Conservation (phyloP, 2,113 vertebrate genomes). For the Trogon melanurus region DNA sequence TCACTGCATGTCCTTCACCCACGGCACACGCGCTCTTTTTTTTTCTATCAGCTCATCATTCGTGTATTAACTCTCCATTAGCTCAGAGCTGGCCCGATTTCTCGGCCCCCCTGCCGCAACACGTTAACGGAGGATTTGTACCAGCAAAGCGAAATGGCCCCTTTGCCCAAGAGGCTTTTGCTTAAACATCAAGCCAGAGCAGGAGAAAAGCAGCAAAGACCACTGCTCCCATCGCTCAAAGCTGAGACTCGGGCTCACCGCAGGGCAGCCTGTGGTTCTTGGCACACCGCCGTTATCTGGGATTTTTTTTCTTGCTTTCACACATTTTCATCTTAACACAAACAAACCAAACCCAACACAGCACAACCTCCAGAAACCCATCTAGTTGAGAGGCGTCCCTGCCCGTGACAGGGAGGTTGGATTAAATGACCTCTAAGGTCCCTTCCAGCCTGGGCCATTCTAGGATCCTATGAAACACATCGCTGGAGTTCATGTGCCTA, state of each 20-base stretch:
- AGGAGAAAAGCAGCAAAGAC: background rate
- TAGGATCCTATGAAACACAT: background rate
- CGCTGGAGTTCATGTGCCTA: rapidly evolving
- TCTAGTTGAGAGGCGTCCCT: too few relatives aligned
- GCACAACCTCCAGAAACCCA: background rate
- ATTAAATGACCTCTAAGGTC: too few relatives aligned
- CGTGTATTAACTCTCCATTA: constrained; percentile 14
- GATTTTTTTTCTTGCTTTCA: too few relatives aligned
- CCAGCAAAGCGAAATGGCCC: constrained; percentile 1
- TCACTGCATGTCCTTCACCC: background rate
- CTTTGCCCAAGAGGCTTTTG: constrained; percentile 12
- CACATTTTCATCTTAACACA: rapidly evolving
- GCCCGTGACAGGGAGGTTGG: too few relatives aligned
- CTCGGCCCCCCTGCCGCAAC: constrained; percentile 23
- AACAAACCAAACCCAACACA: background rate
- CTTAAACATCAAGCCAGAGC: background rate
- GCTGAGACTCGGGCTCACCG: rapidly evolving
- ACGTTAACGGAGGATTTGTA: constrained; percentile 21
- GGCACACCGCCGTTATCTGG: rapidly evolving
- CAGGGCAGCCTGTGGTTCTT: background rate
- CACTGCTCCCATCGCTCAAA: background rate
- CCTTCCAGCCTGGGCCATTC: too few relatives aligned
- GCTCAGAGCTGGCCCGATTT: constrained; percentile 21
- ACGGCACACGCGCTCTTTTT: rapidly evolving
- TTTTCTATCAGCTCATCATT: constrained; percentile 1